phyloP scores from a whole-genome alignment of 2,113 vertebrate species.

The Otolemur garnettii region DNA sequence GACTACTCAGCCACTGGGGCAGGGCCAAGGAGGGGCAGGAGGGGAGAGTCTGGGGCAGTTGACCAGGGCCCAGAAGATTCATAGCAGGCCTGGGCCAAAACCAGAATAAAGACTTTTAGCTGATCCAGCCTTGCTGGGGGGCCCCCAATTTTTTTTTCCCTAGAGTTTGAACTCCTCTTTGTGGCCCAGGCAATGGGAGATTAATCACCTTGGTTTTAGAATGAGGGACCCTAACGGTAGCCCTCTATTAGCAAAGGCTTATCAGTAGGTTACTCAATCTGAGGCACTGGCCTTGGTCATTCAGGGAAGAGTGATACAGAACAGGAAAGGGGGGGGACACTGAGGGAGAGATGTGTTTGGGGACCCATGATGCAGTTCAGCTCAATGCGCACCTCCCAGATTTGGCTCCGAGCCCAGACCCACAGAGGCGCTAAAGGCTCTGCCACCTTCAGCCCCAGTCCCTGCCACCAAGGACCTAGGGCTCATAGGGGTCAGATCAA shows the following conservation, averaged over 20 bases:
- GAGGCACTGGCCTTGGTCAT: background rate
- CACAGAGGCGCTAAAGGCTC: background rate
- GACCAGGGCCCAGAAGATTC: background rate
- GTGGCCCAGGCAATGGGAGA: background rate
- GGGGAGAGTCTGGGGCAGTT: background rate
- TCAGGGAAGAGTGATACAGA: background rate
- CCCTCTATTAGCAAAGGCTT: background rate
- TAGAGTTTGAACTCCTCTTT: background rate
- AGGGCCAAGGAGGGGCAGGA: background rate
- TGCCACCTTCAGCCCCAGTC: background rate
- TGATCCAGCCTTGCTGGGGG: background rate
- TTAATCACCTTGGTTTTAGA: background rate
- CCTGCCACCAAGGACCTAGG: background rate
- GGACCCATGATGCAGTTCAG: background rate
- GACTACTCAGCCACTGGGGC: background rate
- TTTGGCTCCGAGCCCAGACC: background rate
- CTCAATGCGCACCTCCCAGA: background rate
- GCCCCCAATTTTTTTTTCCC: background rate
- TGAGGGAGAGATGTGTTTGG: background rate
- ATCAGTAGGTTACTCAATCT: background rate
- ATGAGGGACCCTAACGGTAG: background rate
- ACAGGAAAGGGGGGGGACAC: rapidly evolving
- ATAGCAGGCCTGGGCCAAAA: background rate
- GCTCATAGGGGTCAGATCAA: background rate
- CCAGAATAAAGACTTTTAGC: background rate